Evolutionary conservation across 2,888 invertebrate species (phyloP).

Genomic region (Lydus trimaculatus): DNA sequence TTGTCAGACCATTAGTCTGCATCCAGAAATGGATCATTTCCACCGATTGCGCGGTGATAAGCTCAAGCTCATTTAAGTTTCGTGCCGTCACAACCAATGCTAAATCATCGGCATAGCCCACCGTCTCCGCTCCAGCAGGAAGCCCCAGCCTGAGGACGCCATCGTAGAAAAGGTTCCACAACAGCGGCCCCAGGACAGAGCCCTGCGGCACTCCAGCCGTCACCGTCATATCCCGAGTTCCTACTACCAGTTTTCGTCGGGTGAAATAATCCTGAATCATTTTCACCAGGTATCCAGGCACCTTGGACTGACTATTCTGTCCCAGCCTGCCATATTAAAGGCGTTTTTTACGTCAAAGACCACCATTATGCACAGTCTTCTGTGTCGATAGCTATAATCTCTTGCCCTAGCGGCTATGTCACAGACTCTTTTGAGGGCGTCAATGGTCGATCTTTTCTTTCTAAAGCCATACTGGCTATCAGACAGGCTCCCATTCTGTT

Average conservation of each 20-base stretch:
- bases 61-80: no score
- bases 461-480: constrained; percentile 14
- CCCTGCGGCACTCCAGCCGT: constrained; percentile 21
- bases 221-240: no score
- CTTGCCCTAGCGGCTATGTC: background rate
- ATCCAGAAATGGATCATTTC: no score
- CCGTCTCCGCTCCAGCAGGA: constrained; percentile 1
- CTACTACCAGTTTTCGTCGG: no score
- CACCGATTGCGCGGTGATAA: no score
- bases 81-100: constrained; percentile 11
- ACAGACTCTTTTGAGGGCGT: constrained; percentile 9
- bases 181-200: constrained; percentile 15
- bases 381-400: background rate
- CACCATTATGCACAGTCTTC: background rate
- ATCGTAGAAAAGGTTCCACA: constrained; percentile 18
- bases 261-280: no score
- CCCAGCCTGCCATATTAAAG: background rate
- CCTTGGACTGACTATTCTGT: no score
- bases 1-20: background rate
- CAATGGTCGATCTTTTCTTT: constrained; percentile 4
- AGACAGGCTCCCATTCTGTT: background rate
- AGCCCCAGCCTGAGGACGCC: constrained; percentile 11
- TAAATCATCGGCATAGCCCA: constrained; percentile 25
- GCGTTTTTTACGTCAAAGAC: constrained; percentile 4
- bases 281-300: no score